phyloP scores from a whole-genome alignment of 2,797 vertebrate species.

The Staurois parvus region DNA sequence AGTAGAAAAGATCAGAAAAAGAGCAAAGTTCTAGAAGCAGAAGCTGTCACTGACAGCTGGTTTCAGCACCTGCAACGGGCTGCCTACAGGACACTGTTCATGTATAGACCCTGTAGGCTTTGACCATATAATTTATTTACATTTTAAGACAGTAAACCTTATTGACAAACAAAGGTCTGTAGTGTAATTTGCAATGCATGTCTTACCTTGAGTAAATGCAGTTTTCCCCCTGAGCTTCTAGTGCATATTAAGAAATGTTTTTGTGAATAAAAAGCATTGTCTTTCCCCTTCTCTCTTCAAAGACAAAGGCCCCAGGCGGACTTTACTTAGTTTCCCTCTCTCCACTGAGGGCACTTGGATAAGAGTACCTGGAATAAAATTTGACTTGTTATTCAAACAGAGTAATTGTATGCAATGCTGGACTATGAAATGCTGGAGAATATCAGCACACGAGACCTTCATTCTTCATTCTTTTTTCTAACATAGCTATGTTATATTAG shows the following conservation, averaged over 20 bases:
- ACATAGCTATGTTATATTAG: background rate
- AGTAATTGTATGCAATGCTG: background rate
- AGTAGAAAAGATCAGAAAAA: background rate
- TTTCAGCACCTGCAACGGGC: background rate
- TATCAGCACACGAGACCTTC: no score
- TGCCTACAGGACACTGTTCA: background rate
- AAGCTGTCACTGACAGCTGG: background rate
- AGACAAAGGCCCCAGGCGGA: constrained; percentile 93
- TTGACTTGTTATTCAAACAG: background rate
- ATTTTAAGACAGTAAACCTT: no score
- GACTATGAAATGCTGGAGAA: no score
- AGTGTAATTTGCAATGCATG: background rate
- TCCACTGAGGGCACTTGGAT: constrained; percentile 98
- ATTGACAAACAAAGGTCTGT: no score
- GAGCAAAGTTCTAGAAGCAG: background rate
- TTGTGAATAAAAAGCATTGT: constrained; percentile 98
- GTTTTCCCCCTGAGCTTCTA: constrained; percentile 95
- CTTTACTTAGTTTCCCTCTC: constrained; percentile 94
- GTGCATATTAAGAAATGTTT: constrained; percentile 98
- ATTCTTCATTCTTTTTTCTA: background rate
- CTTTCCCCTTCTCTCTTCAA: constrained; percentile 98
- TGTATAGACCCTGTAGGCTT: background rate
- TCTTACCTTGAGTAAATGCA: constrained; percentile 94
- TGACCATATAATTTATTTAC: no score
- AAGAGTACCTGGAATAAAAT: constrained; percentile 85